Evolutionary conservation across 2,888 invertebrate species (phyloP).

Genomic region (Saturnia japonica): DNA sequence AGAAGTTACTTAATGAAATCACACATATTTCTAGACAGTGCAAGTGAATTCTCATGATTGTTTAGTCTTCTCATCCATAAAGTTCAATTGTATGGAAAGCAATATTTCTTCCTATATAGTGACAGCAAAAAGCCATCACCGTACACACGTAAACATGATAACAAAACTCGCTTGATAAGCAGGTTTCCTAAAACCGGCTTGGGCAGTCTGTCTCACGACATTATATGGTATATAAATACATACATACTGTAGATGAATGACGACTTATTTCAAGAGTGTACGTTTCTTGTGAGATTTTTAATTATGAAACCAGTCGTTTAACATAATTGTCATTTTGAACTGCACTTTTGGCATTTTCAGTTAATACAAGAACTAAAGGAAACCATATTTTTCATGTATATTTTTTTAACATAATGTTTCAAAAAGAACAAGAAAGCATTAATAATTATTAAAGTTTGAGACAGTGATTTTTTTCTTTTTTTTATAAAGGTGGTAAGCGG

Average conservation of each 20-base stretch:
- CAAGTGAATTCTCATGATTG: not conserved
- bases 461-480: too few relatives aligned
- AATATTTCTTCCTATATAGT: not conserved
- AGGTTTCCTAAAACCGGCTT: constrained; percentile 10
- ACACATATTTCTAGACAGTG: not conserved
- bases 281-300: not conserved
- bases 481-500: too few relatives aligned
- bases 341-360: not conserved
- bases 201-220: not conserved
- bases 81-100: not conserved
- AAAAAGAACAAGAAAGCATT: too few relatives aligned
- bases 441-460: too few relatives aligned
- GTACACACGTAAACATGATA: not conserved
- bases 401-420: not conserved
- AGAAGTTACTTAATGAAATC: not conserved
- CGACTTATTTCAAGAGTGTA: not conserved
- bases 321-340: not conserved
- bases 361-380: not conserved
- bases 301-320: not conserved
- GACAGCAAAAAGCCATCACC: not conserved
- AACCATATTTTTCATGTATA: not conserved
- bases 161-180: not conserved
- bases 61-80: not conserved
- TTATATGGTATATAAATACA: not conserved
- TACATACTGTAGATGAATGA: not conserved